Percentiles rank a stretch among this genome's conserved stretches.
These are phyloP conservation scores for Metellina segmentata DNA, from an alignment of 2,888 invertebrate genomes.

Conservation along the genomic window DNA sequence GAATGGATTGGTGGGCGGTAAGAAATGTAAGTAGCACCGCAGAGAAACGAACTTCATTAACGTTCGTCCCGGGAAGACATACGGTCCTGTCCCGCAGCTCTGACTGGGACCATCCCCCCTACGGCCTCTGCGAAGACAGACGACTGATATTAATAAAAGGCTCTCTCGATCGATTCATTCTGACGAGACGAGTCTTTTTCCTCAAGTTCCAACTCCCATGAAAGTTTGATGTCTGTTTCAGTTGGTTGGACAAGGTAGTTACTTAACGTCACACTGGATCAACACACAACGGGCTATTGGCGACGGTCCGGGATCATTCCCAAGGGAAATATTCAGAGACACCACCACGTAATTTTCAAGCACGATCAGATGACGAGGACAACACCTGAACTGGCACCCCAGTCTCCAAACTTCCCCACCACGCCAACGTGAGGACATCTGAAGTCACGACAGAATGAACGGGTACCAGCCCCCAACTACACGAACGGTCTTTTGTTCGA, in stretches of 20 bases:
- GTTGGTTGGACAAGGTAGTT: background rate
- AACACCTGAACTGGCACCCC: too few relatives aligned
- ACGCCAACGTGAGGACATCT: too few relatives aligned
- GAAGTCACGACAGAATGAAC: too few relatives aligned
- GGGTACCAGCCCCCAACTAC: too few relatives aligned
- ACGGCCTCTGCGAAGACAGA: conserved; percentile 28
- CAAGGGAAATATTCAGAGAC: too few relatives aligned
- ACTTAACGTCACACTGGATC: too few relatives aligned
- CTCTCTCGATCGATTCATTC: background rate
- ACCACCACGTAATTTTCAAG: too few relatives aligned
- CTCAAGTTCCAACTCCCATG: conserved; percentile 26
- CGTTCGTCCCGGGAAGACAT: conserved; percentile 40
- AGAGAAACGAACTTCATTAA: conserved; percentile 68
- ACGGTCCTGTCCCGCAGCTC: conserved; percentile 31
- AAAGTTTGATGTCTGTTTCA: conserved; percentile 30
- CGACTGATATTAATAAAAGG: conserved; percentile 69
- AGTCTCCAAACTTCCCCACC: too few relatives aligned
- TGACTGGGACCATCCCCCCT: conserved; percentile 48
- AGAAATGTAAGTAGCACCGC: background rate
- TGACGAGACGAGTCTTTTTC: background rate
- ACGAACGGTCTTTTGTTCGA: too few relatives aligned
- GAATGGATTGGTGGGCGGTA: conserved; percentile 31
- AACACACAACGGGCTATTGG: too few relatives aligned
- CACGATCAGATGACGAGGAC: too few relatives aligned
- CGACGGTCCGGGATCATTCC: too few relatives aligned